Base-by-base conservation (phyloP, 2,888 invertebrate species). In the Eristalis tenax region DNA sequence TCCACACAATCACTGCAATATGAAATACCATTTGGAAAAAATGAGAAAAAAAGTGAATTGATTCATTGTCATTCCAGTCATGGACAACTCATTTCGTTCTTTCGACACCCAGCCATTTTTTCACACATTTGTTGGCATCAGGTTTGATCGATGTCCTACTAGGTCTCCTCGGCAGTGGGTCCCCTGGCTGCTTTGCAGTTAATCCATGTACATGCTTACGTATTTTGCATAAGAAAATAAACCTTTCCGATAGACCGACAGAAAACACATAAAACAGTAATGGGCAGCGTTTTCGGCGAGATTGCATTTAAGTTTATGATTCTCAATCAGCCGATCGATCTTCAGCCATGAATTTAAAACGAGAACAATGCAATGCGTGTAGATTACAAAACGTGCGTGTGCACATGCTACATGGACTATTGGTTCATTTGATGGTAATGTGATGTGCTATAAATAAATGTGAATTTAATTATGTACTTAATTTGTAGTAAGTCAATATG, bases 61-160 rank as follows among this genome's bases (percentile, higher is more conserved):
- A 35, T 38, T 18, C 23, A 59, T 59, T 70, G 22, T 23, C 38
- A 70, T 70, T 70, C 70, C 15, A n/a, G 38, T 70, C 70, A 38
- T 11, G 18, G 18, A 38, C 22, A 26, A 70, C 6, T 38, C 38
- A 70, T 70, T 70, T 70, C 22, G 32, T 23, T 23, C n/a, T 15
- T 15, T 35, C 38, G 70, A 59, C 70, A 70, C 59, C 70, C 59
- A 38, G 18, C 4, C 2, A 23, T 38, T 23, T 70, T 70, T 38
- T 70, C 35, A 35, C 32, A 35, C 56, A 35, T 68, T 68, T 4
- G 18, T 22, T 57, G 23, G 50, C 57, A 38, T 43, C 15, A 35
- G 38, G 18, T 23, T 70, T 70, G 70, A 70, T 70, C 59, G 32
- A 56, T 69, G n/a, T 35, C 26, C 56, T 8, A 68, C 68, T n/a